Evolutionary conservation across 2,113 vertebrate genomes (phyloP).

Genomic region (Turnix velox): DNA sequence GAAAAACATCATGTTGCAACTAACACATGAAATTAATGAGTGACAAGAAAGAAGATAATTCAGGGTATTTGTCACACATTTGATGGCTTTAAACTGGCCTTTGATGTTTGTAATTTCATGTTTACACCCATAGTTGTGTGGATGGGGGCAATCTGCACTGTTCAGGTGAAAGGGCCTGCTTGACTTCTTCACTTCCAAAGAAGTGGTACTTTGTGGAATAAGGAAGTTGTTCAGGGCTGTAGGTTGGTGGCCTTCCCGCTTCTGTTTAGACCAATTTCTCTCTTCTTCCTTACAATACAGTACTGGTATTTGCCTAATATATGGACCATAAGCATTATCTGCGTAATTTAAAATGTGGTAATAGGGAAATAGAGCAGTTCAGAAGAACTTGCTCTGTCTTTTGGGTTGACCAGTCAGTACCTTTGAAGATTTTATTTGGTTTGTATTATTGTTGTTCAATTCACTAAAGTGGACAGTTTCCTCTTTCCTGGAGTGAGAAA

Average conservation of each 20-base stretch:
- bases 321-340: fast-evolving
- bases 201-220: background rate
- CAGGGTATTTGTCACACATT: background rate
- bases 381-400: background rate
- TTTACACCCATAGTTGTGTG: background rate
- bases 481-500: background rate
- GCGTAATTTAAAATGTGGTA: fast-evolving
- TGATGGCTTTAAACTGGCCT: background rate
- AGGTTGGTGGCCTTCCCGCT: background rate
- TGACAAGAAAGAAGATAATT: background rate
- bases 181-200: background rate
- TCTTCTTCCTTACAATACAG: background rate
- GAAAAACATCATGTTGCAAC: background rate
- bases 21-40: background rate
- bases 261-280: background rate
- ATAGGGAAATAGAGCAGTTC: background rate
- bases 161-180: background rate
- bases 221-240: background rate
- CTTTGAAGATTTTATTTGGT: background rate
- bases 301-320: background rate
- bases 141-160: background rate
- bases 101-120: background rate
- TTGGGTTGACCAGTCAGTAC: background rate
- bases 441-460: background rate
- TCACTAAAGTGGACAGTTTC: background rate